A percentile compares a stretch with the other conserved stretches of the same genome.
These are phyloP conservation scores for Philypnodon macrostomus DNA, from an alignment of 2,797 vertebrate species.

Conservation along the genomic window DNA sequence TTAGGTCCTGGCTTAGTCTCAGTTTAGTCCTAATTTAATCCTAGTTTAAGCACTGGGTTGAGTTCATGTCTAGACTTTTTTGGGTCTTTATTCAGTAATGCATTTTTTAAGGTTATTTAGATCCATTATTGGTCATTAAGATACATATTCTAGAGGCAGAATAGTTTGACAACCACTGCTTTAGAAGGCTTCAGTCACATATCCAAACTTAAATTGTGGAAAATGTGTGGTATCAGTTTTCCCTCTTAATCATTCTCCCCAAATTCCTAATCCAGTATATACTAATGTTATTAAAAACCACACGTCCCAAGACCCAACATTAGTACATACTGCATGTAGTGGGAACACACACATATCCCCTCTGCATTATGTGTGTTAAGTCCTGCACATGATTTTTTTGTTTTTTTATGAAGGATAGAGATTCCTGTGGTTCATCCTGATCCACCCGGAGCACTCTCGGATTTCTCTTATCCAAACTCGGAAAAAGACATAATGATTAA, in stretches of 20 bases:
- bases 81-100: too few relatives aligned
- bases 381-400: slow-evolving; percentile 25
- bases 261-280: slow-evolving; percentile 29
- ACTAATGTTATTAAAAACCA: neutral
- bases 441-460: slow-evolving; percentile 30
- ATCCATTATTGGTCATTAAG: too few relatives aligned
- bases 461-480: slow-evolving; percentile 53
- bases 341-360: neutral
- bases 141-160: too few relatives aligned
- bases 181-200: slow-evolving; percentile 36
- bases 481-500: slow-evolving; percentile 61
- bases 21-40: too few relatives aligned
- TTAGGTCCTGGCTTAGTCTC: too few relatives aligned
- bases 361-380: slow-evolving; percentile 9
- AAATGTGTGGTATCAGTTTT: slow-evolving; percentile 55
- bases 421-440: slow-evolving; percentile 44
- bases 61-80: too few relatives aligned
- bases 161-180: too few relatives aligned
- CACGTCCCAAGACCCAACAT: neutral
- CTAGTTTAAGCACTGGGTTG: too few relatives aligned
- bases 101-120: too few relatives aligned
- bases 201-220: slow-evolving; percentile 45
- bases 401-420: too few relatives aligned
- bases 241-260: slow-evolving; percentile 57
- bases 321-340: slow-evolving; percentile 9